Evolutionary conservation across 2,797 vertebrate species (phyloP), one percentile per base, ranked within the genome.

Genomic region (Amniataba percoides): DNA sequence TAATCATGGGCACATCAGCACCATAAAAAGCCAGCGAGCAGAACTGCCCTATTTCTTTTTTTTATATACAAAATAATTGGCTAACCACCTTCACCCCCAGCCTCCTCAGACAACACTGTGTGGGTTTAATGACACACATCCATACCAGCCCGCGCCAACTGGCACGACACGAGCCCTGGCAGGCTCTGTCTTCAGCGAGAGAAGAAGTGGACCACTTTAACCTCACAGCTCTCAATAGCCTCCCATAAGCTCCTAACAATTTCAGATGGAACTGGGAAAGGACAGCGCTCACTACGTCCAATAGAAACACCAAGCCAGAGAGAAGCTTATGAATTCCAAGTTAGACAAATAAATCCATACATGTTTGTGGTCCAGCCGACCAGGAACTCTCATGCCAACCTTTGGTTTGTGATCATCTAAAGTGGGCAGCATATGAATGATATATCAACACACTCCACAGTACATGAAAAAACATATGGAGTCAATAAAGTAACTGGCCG

Each of bases 91-190:
- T 91, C 87, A 86, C 87, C 92, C 87, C 86, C 80, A 83, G 89
- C 88, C 89, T 89, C 91, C 89, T 90, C 89, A 93, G 93, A 94
- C 93, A 90, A 88, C 89, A 80, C 89, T 81, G 88, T 91, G 92
- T 93, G 93, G 90, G 88, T 93, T 95, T 95, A 96, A 95, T 94
- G 94, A 93, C 92, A 93, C 90, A 94, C 90, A 92, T 92, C 87
- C 83, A 93, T 78, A 87, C 84, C 74, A 80, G 64, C 71, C 59
- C 8, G 53, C 65, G 94, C 94, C 91, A 95, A 91, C 90, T 95
- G 94, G 94, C 94, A 91, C 21, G 3, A 42, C 69, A 14, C 71
- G 36, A 21, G 55, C 72, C 78, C 86, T 90, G 89, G 91, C 91
- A 83, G 74, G 9, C 84, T 67, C 48, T 0, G 66, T 46, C 83